Evolutionary conservation across 2,797 vertebrate species (phyloP).

Genomic region (Malacoctenus gilli): DNA sequence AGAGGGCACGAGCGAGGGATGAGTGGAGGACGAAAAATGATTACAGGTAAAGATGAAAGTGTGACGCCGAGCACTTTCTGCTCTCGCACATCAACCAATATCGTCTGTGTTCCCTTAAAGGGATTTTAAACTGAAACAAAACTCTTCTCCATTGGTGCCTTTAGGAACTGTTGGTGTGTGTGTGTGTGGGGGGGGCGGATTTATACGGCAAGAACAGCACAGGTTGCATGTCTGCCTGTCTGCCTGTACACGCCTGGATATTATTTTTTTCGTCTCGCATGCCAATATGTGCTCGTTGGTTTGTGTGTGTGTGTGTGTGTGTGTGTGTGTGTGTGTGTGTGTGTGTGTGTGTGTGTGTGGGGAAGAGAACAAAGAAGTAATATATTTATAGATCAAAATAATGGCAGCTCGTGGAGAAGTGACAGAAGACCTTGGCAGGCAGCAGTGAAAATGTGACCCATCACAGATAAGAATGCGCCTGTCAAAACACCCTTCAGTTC

Average conservation of each 20-base stretch:
- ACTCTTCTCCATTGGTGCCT: conserved; percentile 48
- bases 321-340: conserved; percentile 12
- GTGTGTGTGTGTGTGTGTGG: conserved; percentile 28
- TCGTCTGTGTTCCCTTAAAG: conserved; percentile 43
- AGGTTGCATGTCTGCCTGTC: conserved; percentile 11
- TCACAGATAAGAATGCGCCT: conserved; percentile 46
- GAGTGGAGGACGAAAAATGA: conserved; percentile 52
- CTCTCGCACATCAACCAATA: conserved; percentile 49
- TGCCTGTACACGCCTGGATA: conserved; percentile 8
- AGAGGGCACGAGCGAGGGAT: conserved; percentile 45
- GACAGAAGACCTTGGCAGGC: conserved; percentile 61
- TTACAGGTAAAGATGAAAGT: conserved; percentile 67
- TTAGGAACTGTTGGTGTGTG: conserved; percentile 25
- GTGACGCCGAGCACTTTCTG: conserved; percentile 42
- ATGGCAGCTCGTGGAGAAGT: conserved; percentile 44
- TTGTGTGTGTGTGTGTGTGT: too few relatives aligned
- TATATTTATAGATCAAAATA: conserved; percentile 73
- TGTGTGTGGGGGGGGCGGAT: conserved; percentile 23
- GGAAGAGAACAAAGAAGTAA: conserved; percentile 50
- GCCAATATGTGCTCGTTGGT: too few relatives aligned
- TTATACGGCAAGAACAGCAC: conserved; percentile 29
- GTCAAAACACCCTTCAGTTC: conserved; percentile 43
- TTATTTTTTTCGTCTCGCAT: neutral
- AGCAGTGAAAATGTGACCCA: conserved; percentile 54
- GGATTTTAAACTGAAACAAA: conserved; percentile 60